phyloP scores from a whole-genome alignment of 2,888 invertebrate genomes.

The Linyphia triangularis region DNA sequence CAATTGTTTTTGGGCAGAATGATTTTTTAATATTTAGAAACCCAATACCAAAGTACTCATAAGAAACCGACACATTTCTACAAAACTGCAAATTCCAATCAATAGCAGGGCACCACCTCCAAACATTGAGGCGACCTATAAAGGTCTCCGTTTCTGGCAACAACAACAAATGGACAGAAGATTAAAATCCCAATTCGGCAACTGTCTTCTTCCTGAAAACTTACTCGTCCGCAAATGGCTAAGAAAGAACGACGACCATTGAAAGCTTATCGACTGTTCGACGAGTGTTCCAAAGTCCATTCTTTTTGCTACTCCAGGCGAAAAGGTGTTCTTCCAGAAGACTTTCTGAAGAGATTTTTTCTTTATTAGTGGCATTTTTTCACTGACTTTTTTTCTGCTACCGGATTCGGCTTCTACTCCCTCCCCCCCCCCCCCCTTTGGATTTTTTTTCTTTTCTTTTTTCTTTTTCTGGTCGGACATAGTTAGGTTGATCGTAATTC shows the following conservation, averaged over 20 bases:
- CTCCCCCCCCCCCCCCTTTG: not conserved
- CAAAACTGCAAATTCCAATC: not conserved
- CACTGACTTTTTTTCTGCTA: not conserved
- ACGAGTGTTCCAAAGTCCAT: not conserved
- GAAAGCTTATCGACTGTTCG: slow-evolving; percentile 45
- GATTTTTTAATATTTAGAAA: too few relatives aligned
- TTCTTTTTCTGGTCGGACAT: not conserved
- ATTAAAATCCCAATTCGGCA: slow-evolving; percentile 54
- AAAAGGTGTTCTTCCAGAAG: slow-evolving; percentile 24
- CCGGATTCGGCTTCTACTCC: slow-evolving; percentile 19
- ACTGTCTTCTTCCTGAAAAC: slow-evolving; percentile 40
- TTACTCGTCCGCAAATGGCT: slow-evolving; percentile 39
- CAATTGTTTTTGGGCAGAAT: too few relatives aligned
- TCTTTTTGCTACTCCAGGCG: slow-evolving; percentile 9
- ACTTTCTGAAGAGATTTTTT: slow-evolving; percentile 24
- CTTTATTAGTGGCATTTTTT: slow-evolving; percentile 4
- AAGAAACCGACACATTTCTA: too few relatives aligned
- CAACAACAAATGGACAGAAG: slow-evolving; percentile 25
- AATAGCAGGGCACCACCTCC: not conserved
- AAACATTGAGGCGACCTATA: not conserved
- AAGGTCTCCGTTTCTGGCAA: not conserved
- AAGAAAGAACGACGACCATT: not conserved
- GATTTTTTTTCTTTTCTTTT: not conserved
- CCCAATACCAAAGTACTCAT: not conserved
- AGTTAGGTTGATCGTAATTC: slow-evolving; percentile 45